Evolutionary conservation across 2,888 invertebrate genomes (phyloP).

Genomic region (Autographa pulchrina): DNA sequence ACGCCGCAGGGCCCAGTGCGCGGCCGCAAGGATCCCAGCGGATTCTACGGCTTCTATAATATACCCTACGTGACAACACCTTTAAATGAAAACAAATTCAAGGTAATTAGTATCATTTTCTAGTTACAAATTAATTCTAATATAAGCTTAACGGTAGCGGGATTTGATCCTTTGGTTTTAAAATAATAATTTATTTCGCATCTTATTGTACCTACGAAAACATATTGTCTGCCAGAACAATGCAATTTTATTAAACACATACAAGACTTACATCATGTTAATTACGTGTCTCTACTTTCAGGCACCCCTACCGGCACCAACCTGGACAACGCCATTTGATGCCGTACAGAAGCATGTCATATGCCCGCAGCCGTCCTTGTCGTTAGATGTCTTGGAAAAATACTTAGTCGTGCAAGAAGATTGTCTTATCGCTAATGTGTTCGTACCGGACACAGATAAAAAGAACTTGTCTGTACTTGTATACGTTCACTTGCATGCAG

Average conservation of each 20-base stretch:
- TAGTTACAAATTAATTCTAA: too few relatives aligned
- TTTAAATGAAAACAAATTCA: slow-evolving; percentile 64
- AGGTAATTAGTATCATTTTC: slow-evolving; percentile 51
- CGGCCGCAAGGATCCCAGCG: slow-evolving; percentile 61
- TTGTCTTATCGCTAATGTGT: slow-evolving; percentile 76
- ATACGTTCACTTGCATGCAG: slow-evolving; percentile 60
- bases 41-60: slow-evolving; percentile 63
- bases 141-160: too few relatives aligned
- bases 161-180: too few relatives aligned
- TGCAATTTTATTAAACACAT: too few relatives aligned
- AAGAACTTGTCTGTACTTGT: slow-evolving; percentile 64
- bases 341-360: slow-evolving; percentile 58
- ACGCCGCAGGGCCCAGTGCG: slow-evolving; percentile 64
- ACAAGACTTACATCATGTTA: neutral
- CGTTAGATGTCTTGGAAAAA: neutral
- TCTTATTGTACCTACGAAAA: too few relatives aligned
- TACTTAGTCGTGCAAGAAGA: slow-evolving; percentile 62
- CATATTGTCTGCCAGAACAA: too few relatives aligned
- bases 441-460: slow-evolving; percentile 68
- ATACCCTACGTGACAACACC: slow-evolving; percentile 72
- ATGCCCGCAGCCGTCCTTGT: slow-evolving; percentile 60
- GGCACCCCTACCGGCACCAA: slow-evolving; percentile 67
- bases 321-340: slow-evolving; percentile 60
- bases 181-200: too few relatives aligned
- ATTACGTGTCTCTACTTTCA: slow-evolving; percentile 40